phyloP scores from a whole-genome alignment of 2,113 vertebrate species.

The Pyrgilauda ruficollis region DNA sequence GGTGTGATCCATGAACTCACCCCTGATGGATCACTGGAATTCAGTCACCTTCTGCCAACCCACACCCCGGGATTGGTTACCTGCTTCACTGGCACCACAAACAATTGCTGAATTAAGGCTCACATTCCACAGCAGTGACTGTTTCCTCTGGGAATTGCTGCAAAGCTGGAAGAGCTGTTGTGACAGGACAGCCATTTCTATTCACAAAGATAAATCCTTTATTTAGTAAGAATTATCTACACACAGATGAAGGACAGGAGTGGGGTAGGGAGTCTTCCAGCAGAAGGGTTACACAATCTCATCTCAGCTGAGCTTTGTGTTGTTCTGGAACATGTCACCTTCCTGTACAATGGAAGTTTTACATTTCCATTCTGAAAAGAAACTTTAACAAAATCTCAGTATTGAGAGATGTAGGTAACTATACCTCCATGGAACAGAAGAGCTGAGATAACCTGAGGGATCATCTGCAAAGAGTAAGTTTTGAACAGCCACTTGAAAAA shows the following conservation, averaged over 20 bases:
- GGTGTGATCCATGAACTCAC: background rate
- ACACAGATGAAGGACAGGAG: conserved; percentile 36
- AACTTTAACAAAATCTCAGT: background rate
- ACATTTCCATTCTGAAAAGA: conserved; percentile 12
- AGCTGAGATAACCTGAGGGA: background rate
- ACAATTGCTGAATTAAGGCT: background rate
- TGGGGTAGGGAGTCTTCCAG: background rate
- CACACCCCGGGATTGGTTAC: background rate
- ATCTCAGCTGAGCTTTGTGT: background rate
- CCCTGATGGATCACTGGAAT: background rate
- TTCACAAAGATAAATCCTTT: conserved; percentile 65
- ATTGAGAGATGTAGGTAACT: background rate
- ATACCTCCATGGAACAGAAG: background rate
- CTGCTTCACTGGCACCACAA: background rate
- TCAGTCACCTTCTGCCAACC: background rate
- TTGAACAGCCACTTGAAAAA: background rate
- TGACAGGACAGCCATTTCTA: conserved; percentile 48
- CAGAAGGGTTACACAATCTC: background rate
- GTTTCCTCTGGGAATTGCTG: background rate
- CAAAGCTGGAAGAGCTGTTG: background rate
- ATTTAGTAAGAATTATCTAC: conserved; percentile 58
- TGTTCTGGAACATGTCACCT: background rate
- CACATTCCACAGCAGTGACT: background rate
- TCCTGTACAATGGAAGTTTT: background rate
- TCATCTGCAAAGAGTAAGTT: background rate